These are phyloP conservation scores for Invenusta paracnida DNA, from an alignment of 2,888 invertebrate genomes.

Conservation along the genomic window DNA sequence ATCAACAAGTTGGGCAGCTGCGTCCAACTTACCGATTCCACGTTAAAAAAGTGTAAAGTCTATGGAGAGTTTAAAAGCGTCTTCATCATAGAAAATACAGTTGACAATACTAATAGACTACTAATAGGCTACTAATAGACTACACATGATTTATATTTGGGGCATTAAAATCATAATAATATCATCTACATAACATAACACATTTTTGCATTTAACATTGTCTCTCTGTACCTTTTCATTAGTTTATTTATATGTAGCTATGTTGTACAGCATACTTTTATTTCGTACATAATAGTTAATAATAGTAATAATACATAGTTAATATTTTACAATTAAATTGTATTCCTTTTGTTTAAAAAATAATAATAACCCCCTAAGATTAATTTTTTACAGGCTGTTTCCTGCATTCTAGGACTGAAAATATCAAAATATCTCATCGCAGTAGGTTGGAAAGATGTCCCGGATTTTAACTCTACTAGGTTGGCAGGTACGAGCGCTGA, in stretches of 20 bases:
- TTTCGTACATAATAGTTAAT: neutral
- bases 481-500: neutral
- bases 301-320: neutral
- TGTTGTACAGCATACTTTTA: neutral
- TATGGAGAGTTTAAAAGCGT: neutral
- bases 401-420: neutral
- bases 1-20: neutral
- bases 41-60: neutral
- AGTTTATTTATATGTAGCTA: neutral
- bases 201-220: neutral
- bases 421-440: neutral
- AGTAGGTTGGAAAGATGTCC: neutral
- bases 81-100: neutral
- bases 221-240: neutral
- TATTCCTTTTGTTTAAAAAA: neutral
- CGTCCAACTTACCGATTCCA: neutral
- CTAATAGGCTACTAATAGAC: neutral
- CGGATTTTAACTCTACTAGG: neutral
- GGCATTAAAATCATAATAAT: neutral
- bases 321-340: neutral
- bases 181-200: neutral
- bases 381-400: neutral
- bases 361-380: neutral
- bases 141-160: neutral
- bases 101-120: neutral